These are phyloP conservation scores for Stegastes partitus DNA, from an alignment of 2,113 vertebrate species.

Conservation along the genomic window DNA sequence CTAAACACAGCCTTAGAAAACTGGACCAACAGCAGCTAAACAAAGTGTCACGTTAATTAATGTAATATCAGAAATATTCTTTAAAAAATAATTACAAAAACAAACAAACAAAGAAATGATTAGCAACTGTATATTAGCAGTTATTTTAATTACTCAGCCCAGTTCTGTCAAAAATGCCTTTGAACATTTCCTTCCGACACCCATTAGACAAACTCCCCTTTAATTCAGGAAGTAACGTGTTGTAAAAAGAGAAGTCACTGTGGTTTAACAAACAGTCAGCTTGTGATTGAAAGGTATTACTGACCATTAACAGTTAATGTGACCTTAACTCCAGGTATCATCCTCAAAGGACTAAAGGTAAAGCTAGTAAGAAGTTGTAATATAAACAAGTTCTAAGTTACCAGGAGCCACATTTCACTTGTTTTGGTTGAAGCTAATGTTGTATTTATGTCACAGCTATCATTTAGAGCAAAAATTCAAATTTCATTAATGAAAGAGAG, in stretches of 20 bases:
- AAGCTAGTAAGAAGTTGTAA: neutral
- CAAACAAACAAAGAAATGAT: too few species aligned
- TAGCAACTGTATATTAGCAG: neutral
- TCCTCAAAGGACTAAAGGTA: neutral
- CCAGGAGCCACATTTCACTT: neutral
- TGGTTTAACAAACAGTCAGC: neutral
- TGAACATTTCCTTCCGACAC: neutral
- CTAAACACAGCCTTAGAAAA: slow-evolving; percentile 3
- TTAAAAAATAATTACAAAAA: too few species aligned
- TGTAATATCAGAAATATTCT: neutral
- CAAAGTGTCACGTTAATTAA: neutral
- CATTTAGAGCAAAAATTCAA: too few species aligned
- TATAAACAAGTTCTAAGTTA: neutral
- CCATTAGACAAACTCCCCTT: neutral
- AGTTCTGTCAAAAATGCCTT: neutral
- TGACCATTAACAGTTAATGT: neutral
- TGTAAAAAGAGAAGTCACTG: neutral
- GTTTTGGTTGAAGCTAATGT: neutral
- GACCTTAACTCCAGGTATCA: neutral
- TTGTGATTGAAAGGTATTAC: neutral
- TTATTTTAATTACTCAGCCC: neutral
- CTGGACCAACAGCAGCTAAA: slow-evolving; percentile 1
- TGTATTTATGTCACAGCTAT: too few species aligned
- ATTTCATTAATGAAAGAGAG: too few species aligned
- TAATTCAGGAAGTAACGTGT: neutral